Conservation (phyloP, 2,888 invertebrate species). For the Cryptosula pallasiana region DNA sequence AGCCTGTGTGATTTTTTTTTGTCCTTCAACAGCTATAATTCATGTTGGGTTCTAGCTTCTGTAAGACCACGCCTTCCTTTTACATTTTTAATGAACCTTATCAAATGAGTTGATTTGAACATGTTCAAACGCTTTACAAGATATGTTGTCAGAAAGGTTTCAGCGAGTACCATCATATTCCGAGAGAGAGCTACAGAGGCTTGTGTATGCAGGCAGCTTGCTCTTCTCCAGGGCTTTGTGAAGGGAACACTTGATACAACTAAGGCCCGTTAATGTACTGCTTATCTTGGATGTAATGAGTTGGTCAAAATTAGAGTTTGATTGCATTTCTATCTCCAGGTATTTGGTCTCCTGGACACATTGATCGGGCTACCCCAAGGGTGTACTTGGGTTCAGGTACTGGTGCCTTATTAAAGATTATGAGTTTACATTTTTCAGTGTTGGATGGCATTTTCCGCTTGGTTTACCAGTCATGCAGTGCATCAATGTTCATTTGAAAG, state of each 20-base stretch:
- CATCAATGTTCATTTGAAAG: not conserved
- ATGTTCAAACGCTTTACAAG: not conserved
- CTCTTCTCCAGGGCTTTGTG: not conserved
- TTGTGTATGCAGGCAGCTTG: not conserved
- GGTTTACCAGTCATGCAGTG: not conserved
- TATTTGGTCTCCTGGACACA: not conserved
- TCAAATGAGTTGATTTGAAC: not conserved
- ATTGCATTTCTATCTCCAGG: not conserved
- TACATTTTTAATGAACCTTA: not conserved
- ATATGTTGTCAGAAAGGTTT: not conserved
- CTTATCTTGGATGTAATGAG: not conserved
- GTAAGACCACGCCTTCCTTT: not conserved
- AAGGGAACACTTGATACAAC: not conserved
- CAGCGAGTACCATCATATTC: not conserved
- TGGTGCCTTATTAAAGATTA: not conserved
- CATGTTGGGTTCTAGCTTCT: not conserved
- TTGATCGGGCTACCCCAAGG: not conserved
- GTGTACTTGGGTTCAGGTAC: not conserved
- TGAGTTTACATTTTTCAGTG: not conserved
- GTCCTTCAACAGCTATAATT: not conserved
- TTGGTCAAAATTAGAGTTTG: not conserved
- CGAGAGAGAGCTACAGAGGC: not conserved
- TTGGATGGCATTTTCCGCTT: too few species aligned
- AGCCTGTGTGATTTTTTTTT: constrained; percentile 7
- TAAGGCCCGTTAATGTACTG: not conserved